Evolutionary conservation across 2,797 vertebrate species (phyloP).

Genomic region (Serranus cabrilla): DNA sequence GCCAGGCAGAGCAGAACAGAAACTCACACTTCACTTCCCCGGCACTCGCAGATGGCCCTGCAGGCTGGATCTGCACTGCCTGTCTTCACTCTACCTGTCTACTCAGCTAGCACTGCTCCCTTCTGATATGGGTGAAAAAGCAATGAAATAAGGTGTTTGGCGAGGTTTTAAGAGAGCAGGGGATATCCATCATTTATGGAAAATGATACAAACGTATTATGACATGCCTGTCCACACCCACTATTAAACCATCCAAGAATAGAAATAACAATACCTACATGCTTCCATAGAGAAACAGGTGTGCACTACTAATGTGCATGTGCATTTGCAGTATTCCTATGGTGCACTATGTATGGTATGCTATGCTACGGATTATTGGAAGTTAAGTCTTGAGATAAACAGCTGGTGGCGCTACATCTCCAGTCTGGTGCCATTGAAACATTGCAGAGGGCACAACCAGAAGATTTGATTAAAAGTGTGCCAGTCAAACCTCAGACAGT

Average conservation of each 20-base stretch:
- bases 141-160: constrained; percentile 45
- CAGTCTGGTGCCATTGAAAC: not conserved
- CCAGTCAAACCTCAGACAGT: too few species aligned
- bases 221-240: constrained; percentile 2
- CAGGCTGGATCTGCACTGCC: constrained; percentile 57
- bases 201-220: constrained; percentile 16
- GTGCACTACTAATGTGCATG: not conserved
- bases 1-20: constrained; percentile 76
- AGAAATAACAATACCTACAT: constrained; percentile 1
- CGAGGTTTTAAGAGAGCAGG: not conserved
- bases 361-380: too few species aligned
- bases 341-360: too few species aligned
- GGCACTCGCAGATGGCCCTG: constrained; percentile 67
- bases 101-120: constrained; percentile 35
- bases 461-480: too few species aligned
- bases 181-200: constrained; percentile 48
- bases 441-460: not conserved
- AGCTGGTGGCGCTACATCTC: not conserved
- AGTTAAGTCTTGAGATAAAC: not conserved
- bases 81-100: constrained; percentile 66
- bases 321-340: not conserved
- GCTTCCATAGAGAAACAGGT: not conserved
- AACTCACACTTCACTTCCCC: constrained; percentile 71
- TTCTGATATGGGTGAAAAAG: constrained; percentile 55
- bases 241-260: not conserved